phyloP scores from a whole-genome alignment of 2,797 vertebrate species.

The Sebastes vulpes region DNA sequence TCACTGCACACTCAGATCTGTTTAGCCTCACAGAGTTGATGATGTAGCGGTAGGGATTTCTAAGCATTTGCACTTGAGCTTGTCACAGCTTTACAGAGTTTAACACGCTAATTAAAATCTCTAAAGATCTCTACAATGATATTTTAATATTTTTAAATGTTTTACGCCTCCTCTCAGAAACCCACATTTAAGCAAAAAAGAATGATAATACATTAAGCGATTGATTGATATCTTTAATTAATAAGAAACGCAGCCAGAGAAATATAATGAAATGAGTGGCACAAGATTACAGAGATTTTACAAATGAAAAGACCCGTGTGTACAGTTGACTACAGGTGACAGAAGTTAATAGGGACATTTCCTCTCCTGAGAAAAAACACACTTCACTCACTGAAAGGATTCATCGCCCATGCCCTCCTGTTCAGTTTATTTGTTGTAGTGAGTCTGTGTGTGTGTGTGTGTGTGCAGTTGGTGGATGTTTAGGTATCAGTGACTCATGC shows the following conservation, averaged over 20 bases:
- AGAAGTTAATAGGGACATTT: constrained; percentile 48
- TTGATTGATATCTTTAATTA: constrained; percentile 80
- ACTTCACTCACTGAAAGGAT: constrained; percentile 24
- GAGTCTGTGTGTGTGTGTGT: constrained; percentile 33
- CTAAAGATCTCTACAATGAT: constrained; percentile 6
- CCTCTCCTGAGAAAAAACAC: constrained; percentile 44
- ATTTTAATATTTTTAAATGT: background rate
- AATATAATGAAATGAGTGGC: constrained; percentile 47
- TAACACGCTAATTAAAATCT: constrained; percentile 14
- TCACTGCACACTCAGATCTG: constrained; percentile 56
- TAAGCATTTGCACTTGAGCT: constrained; percentile 29
- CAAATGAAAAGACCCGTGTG: constrained; percentile 50
- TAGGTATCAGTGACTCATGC: constrained; percentile 70
- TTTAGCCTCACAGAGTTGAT: constrained; percentile 51
- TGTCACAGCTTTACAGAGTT: constrained; percentile 20
- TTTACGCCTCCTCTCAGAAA: constrained; percentile 28
- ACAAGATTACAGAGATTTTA: constrained; percentile 72
- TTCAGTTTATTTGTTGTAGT: constrained; percentile 55
- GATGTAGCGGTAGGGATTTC: constrained; percentile 33
- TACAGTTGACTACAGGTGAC: constrained; percentile 53
- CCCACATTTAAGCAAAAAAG: constrained; percentile 45
- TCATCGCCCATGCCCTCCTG: constrained; percentile 23
- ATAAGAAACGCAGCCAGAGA: constrained; percentile 60
- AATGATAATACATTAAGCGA: constrained; percentile 64
- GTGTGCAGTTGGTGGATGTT: constrained; percentile 47